A percentile compares a stretch with the other conserved stretches of the same genome.
Evolutionary conservation across 92 coral and sea anemone species (phyloP).

Genomic region (Parazoanthus swiftii): DNA sequence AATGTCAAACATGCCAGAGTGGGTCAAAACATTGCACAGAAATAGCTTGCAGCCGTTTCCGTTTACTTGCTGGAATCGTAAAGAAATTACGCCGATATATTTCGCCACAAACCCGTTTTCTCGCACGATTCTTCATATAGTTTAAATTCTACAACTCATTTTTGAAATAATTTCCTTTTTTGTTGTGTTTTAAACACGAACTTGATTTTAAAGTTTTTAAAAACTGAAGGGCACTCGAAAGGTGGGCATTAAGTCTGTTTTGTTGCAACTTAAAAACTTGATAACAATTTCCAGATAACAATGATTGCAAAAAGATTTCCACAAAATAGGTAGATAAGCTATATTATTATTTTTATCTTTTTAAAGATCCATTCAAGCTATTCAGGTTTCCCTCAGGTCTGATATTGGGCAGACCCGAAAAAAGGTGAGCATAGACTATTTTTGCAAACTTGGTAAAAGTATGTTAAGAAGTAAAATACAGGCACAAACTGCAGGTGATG

Average conservation of each 20-base stretch:
- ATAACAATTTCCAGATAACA: not conserved
- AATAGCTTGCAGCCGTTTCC: not conserved
- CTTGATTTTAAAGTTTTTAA: not conserved
- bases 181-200: not conserved
- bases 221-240: not conserved
- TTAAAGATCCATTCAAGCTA: not conserved
- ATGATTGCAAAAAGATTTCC: not conserved
- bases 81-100: no score
- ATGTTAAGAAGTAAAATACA: not conserved
- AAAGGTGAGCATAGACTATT: not conserved
- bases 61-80: not conserved
- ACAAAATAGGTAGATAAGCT: not conserved
- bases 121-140: no score
- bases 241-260: not conserved
- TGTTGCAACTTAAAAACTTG: not conserved
- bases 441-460: not conserved
- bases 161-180: not conserved
- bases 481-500: not conserved
- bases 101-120: not conserved
- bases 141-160: no score
- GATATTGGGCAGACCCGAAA: not conserved
- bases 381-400: conserved; percentile 7
- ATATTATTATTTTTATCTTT: not conserved
- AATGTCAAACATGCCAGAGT: conserved; percentile 11
- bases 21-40: conserved; percentile 9